Conservation (phyloP, 2,797 vertebrate genomes). For the Oreonectes daqikongensis region DNA sequence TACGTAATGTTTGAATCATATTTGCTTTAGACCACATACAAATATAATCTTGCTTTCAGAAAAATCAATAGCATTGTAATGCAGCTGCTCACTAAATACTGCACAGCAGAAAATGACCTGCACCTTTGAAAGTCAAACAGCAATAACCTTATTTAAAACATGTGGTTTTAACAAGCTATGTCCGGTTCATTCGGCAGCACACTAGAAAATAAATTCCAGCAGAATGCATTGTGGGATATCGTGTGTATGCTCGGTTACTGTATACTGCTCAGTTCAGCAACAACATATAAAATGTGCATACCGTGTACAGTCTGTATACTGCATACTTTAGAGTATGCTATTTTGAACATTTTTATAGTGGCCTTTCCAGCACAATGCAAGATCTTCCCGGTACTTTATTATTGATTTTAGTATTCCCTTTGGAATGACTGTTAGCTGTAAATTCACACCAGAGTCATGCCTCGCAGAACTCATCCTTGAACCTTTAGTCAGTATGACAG, state of each 20-base stretch:
- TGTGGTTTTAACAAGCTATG: too few species aligned
- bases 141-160: too few species aligned
- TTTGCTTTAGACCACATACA: constrained; percentile 7
- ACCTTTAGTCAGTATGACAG: constrained; percentile 60
- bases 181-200: too few species aligned
- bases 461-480: constrained; percentile 61
- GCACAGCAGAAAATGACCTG: not conserved
- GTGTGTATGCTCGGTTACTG: too few species aligned
- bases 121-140: too few species aligned
- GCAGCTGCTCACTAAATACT: not conserved
- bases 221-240: too few species aligned
- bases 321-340: not conserved
- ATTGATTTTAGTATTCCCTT: constrained; percentile 58
- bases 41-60: constrained; percentile 44
- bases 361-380: not conserved
- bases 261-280: not conserved
- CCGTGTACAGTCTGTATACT: not conserved
- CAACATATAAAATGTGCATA: not conserved
- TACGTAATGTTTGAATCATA: constrained; percentile 46
- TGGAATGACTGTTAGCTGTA: constrained; percentile 59
- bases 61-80: constrained; percentile 20
- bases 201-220: too few species aligned
- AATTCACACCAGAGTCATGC: too few species aligned
- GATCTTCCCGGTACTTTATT: constrained; percentile 50
- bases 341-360: too few species aligned